Evolutionary conservation across 1,140 invertebrate genomes (phyloP), one percentile per base, ranked within the genome.

Genomic region (Mizuhopecten yessoensis): DNA sequence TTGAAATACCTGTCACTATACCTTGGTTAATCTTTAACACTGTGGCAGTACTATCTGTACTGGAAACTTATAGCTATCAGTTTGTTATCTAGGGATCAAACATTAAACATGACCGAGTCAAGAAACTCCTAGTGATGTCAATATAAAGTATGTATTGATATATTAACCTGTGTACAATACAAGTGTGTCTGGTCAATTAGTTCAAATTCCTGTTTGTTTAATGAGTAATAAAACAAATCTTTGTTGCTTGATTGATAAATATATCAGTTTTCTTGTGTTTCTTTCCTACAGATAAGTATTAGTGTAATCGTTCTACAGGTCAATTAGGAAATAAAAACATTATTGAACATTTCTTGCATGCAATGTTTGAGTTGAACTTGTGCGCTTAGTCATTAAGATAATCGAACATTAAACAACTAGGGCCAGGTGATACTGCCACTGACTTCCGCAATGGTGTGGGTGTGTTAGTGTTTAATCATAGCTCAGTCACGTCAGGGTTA

Each of bases 401-500:
- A 75, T n/a, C n/a, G n/a, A n/a, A 29, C 57, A 13, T 75, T 75
- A n/a, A 29, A 75, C 23, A n/a, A 29, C 57, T 75, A 11, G 57
- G n/a, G n/a, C 57, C 11, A 7, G 57, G 23, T 29, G 7, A 57
- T 57, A 57, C 20, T 75, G n/a, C 29, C 29, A 29, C 29, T n/a
- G 57, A 75, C 57, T 75, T 75, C 57, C 23, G 57, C 29, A n/a
- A 75, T 29, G n/a, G 57, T 75, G 57, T 75, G 57, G 57, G 57
- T 75, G 45, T 49, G 45, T 49, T 49, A 20, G 45, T 9, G 57
- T 75, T 75, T 75, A 75, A 75, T 75, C 7, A 75, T 7, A 75
- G n/a, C 11, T 75, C 23, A 75, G 23, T 17, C 57, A 75, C 20
- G 57, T 29, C 7, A n/a, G 0, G 11, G 57, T 5, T 29, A n/a